Evolutionary conservation across 2,113 vertebrate species (phyloP).

Genomic region (Sterrhoptilus dennistouni): DNA sequence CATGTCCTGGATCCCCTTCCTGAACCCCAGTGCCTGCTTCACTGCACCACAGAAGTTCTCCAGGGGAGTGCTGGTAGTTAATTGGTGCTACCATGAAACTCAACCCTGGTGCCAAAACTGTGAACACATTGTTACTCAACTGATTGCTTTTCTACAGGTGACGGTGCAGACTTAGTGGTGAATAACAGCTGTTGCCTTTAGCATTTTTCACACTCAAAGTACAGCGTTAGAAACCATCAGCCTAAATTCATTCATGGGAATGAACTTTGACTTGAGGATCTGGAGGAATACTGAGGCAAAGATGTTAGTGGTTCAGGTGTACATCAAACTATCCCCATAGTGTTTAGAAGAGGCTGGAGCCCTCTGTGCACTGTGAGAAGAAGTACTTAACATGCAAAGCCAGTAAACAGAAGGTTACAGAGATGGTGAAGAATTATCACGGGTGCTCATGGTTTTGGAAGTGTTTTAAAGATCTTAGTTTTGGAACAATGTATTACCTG

Average conservation of each 20-base stretch:
- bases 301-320: background rate
- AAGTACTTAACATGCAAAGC: background rate
- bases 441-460: background rate
- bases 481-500: background rate
- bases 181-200: background rate
- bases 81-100: background rate
- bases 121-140: accelerated
- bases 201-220: background rate
- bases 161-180: background rate
- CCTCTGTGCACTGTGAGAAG: background rate
- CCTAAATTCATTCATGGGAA: background rate
- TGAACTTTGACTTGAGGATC: background rate
- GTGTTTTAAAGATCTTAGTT: background rate
- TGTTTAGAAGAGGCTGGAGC: background rate
- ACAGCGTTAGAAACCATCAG: background rate
- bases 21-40: background rate
- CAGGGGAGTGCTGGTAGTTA: background rate
- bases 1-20: background rate
- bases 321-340: background rate
- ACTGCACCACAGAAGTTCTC: background rate
- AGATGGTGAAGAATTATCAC: background rate
- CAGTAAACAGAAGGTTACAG: background rate
- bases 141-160: background rate
- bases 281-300: background rate
- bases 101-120: background rate